Percentiles rank a stretch among this genome's conserved stretches.
phyloP scores from a whole-genome alignment of 2,797 vertebrate species.

The Sebastes taczanowskii region DNA sequence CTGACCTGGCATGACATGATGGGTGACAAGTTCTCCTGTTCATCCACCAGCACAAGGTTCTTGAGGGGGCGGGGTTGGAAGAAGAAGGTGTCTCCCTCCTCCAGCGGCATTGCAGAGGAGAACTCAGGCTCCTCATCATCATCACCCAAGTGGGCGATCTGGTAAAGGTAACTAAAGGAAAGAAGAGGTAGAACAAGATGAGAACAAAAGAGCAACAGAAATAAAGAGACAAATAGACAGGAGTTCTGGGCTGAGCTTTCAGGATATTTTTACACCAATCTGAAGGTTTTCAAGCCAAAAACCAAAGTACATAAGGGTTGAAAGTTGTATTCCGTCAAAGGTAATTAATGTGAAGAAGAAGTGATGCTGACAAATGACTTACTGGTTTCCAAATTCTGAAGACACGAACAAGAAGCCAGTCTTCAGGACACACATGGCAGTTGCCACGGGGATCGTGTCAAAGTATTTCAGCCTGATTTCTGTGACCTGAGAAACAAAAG shows the following conservation, averaged over 20 bases:
- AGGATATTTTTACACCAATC: background rate
- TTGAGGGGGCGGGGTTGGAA: conserved; percentile 97
- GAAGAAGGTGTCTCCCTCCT: conserved; percentile 98
- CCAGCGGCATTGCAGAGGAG: conserved; percentile 98
- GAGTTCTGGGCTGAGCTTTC: background rate
- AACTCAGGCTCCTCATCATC: conserved; percentile 99
- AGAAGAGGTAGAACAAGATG: background rate
- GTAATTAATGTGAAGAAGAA: background rate
- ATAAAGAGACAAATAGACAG: background rate
- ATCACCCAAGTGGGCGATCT: conserved; percentile 98
- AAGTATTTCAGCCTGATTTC: conserved; percentile 99
- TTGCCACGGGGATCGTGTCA: conserved; percentile 96
- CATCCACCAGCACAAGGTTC: conserved; percentile 96
- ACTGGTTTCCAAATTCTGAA: conserved; percentile 99
- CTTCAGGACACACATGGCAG: conserved; percentile 98
- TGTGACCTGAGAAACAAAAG: conserved; percentile 86
- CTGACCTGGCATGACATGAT: conserved; percentile 96
- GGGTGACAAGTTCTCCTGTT: conserved; percentile 96
- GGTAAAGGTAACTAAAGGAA: conserved; percentile 92
- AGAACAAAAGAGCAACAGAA: background rate
- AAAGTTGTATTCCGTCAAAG: background rate
- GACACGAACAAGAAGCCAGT: conserved; percentile 97
- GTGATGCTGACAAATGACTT: conserved; percentile 72
- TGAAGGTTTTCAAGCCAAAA: background rate
- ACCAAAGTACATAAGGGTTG: background rate